Percentiles rank a stretch among this genome's conserved stretches.
phyloP scores from a whole-genome alignment of 2,113 vertebrate genomes.

The Etia nguti region DNA sequence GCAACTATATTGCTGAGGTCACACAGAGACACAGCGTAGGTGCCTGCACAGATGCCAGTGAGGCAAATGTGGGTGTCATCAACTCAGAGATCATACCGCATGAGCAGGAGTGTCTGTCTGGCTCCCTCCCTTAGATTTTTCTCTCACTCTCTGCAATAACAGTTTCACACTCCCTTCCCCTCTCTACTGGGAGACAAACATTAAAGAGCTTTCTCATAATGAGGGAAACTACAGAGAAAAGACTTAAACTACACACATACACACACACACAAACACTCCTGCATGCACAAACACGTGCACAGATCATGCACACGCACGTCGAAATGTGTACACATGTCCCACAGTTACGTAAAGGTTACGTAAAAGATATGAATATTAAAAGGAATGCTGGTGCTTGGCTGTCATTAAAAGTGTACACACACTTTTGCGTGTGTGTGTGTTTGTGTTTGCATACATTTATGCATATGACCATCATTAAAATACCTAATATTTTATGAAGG shows the following conservation, averaged over 20 bases:
- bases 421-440: neutral
- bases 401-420: slow-evolving; percentile 46
- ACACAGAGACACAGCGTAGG: neutral
- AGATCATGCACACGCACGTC: slow-evolving; percentile 1
- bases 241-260: slow-evolving; percentile 44
- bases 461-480: slow-evolving; percentile 33
- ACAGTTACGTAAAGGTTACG: slow-evolving; percentile 66
- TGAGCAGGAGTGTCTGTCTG: slow-evolving; percentile 55
- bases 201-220: slow-evolving; percentile 73
- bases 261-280: neutral
- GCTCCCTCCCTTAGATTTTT: slow-evolving; percentile 33
- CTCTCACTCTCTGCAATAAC: slow-evolving; percentile 60
- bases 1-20: slow-evolving; percentile 33
- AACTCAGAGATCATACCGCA: slow-evolving; percentile 49
- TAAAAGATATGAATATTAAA: slow-evolving; percentile 71
- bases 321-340: slow-evolving; percentile 43
- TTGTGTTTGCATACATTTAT: neutral
- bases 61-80: slow-evolving; percentile 54
- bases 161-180: slow-evolving; percentile 52
- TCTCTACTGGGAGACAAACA: slow-evolving; percentile 69
- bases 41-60: neutral
- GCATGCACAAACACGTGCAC: neutral
- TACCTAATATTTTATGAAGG: slow-evolving; percentile 45
- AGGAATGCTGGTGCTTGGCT: slow-evolving; percentile 40
- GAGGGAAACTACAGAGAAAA: slow-evolving; percentile 71